phyloP scores from a whole-genome alignment of 2,113 vertebrate genomes.

The Hippopotamus amphibius region DNA sequence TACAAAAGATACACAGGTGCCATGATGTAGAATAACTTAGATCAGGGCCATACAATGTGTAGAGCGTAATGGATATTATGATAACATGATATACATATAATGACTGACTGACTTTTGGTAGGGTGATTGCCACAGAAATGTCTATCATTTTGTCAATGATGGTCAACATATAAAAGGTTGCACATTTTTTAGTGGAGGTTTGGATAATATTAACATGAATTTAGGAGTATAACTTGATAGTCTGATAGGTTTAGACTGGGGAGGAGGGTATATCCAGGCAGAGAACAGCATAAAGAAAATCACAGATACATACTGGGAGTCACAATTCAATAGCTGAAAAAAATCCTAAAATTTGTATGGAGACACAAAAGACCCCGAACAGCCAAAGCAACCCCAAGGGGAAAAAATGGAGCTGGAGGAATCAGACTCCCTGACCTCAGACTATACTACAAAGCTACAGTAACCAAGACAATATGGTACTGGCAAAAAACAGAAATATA shows the following conservation, averaged over 20 bases:
- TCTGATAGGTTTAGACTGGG: background rate
- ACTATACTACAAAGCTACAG: too few species aligned
- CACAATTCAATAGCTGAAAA: too few species aligned
- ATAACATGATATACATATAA: slow-evolving; percentile 92
- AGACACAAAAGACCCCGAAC: too few species aligned
- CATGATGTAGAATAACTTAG: slow-evolving; percentile 86
- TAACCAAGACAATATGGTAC: too few species aligned
- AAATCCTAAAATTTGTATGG: too few species aligned
- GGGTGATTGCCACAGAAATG: slow-evolving; percentile 91
- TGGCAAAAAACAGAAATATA: too few species aligned
- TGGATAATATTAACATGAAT: slow-evolving; percentile 32
- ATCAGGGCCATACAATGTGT: slow-evolving; percentile 89
- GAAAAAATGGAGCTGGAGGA: too few species aligned
- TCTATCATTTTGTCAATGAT: slow-evolving; percentile 91
- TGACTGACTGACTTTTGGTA: slow-evolving; percentile 94
- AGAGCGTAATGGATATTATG: slow-evolving; percentile 83
- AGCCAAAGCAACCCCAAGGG: too few species aligned
- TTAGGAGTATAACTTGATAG: background rate
- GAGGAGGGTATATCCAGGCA: background rate
- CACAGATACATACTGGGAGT: too few species aligned
- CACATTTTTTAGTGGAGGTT: slow-evolving; percentile 84
- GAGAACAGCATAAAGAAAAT: background rate
- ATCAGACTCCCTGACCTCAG: too few species aligned
- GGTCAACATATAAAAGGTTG: slow-evolving; percentile 90
- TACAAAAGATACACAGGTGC: slow-evolving; percentile 64